Conservation (phyloP, 2,113 vertebrate species). For the Pyrgilauda ruficollis region DNA sequence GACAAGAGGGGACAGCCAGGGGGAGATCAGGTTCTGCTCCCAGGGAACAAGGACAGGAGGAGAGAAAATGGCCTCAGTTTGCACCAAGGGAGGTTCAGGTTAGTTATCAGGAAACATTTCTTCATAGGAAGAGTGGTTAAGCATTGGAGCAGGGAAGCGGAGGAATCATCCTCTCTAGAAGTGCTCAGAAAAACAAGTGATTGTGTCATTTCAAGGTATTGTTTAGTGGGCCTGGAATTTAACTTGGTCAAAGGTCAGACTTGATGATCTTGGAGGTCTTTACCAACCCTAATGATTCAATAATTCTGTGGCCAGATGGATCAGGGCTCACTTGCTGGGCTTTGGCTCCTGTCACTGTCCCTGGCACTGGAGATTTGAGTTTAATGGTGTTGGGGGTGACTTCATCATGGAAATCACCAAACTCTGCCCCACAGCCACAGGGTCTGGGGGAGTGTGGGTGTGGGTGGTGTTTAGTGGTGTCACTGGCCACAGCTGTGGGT, state of each 20-base stretch:
- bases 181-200: too few species aligned
- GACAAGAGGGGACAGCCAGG: background rate
- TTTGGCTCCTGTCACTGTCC: background rate
- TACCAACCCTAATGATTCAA: background rate
- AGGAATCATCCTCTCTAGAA: background rate
- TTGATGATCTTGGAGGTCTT: background rate
- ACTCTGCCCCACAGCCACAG: background rate
- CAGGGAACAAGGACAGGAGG: background rate
- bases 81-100: background rate
- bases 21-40: fast-evolving
- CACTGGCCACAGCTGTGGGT: background rate
- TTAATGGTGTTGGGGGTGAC: background rate
- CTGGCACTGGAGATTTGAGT: background rate
- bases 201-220: background rate
- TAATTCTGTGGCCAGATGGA: background rate
- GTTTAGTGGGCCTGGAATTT: background rate
- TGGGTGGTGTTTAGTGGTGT: fast-evolving
- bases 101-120: background rate
- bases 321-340: fast-evolving
- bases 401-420: background rate
- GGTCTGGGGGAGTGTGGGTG: background rate
- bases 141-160: background rate
- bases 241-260: background rate
- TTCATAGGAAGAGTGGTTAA: background rate
- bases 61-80: background rate